phyloP scores from a whole-genome alignment of 2,113 vertebrate species.

The Solenodon paradoxus region DNA sequence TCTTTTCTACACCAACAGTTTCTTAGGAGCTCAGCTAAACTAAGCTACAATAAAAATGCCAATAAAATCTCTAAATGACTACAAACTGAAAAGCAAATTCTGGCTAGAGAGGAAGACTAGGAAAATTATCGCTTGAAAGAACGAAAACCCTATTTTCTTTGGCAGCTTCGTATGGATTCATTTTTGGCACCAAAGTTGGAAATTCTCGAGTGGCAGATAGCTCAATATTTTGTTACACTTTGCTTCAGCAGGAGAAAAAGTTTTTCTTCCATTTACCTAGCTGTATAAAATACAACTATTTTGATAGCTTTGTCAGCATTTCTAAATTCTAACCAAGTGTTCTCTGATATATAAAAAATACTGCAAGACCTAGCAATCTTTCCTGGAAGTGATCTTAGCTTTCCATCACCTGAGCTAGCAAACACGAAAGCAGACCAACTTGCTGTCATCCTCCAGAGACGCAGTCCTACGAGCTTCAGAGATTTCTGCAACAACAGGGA shows the following conservation, averaged over 20 bases:
- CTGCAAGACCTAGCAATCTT: background rate
- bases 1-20: background rate
- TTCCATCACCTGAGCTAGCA: background rate
- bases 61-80: background rate
- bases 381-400: background rate
- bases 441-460: background rate
- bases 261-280: background rate
- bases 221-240: background rate
- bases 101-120: background rate
- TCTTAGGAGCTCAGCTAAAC: background rate
- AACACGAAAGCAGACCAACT: background rate
- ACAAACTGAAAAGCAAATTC: background rate
- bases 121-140: background rate
- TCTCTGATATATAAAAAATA: background rate
- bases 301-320: slow-evolving; percentile 2
- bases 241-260: background rate
- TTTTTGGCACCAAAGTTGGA: background rate
- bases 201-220: background rate
- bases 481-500: background rate
- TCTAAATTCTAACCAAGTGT: slow-evolving; percentile 5
- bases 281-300: background rate
- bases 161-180: background rate
- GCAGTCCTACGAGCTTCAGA: background rate
- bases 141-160: background rate
- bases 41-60: background rate